phyloP scores from a whole-genome alignment of 2,113 vertebrate species.

The Xenopus borealis region DNA sequence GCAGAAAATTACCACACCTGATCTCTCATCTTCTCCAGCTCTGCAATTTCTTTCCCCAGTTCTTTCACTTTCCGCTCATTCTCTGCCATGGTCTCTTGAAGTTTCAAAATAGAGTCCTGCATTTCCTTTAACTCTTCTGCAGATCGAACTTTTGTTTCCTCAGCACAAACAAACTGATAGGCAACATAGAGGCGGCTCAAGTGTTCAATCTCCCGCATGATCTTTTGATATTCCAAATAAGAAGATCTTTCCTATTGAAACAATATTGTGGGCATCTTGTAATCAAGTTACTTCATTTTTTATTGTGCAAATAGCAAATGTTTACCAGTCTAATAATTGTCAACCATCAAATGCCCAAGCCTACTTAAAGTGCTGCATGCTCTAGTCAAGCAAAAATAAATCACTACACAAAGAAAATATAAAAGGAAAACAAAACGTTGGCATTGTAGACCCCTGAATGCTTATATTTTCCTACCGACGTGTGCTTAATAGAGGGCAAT shows the following conservation, averaged over 20 bases:
- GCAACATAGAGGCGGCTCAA: constrained; percentile 78
- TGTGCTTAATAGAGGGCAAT: too few relatives aligned
- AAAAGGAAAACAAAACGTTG: too few relatives aligned
- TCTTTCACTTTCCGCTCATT: constrained; percentile 70
- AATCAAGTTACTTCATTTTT: too few relatives aligned
- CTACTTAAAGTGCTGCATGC: too few relatives aligned
- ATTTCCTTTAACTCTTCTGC: constrained; percentile 73
- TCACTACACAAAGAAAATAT: too few relatives aligned
- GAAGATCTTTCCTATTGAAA: constrained; percentile 76
- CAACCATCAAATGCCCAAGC: too few relatives aligned
- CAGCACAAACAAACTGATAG: constrained; percentile 81
- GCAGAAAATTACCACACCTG: constrained; percentile 62
- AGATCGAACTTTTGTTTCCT: constrained; percentile 76
- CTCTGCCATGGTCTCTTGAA: constrained; percentile 69
- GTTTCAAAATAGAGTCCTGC: constrained; percentile 65
- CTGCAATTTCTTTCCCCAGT: constrained; percentile 72
- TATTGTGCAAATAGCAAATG: too few relatives aligned
- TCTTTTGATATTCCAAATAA: constrained; percentile 90
- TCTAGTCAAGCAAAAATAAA: too few relatives aligned
- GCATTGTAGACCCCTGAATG: too few relatives aligned
- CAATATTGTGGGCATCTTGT: too few relatives aligned
- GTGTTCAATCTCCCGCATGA: constrained; percentile 79
- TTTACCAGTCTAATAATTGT: too few relatives aligned
- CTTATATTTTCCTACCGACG: too few relatives aligned
- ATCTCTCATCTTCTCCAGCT: constrained; percentile 79